These are phyloP conservation scores for Papilio dardanus DNA, from an alignment of 1,140 invertebrate genomes.

Conservation along the genomic window DNA sequence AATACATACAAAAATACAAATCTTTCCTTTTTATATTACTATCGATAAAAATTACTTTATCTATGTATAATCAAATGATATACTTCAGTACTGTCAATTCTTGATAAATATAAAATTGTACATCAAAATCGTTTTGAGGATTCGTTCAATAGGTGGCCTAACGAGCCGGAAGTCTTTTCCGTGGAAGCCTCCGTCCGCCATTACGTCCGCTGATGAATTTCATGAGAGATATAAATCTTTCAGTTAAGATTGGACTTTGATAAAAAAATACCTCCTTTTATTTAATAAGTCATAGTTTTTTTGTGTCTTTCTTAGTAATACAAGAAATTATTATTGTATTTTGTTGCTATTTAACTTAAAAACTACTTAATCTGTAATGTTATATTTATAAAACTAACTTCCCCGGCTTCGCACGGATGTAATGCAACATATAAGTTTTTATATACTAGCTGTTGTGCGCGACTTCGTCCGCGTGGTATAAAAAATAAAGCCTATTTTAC, in stretches of 20 bases:
- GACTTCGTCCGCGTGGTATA: too few species aligned
- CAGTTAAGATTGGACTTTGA: not conserved
- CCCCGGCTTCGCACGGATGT: too few species aligned
- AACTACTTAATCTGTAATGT: too few species aligned
- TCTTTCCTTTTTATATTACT: too few species aligned
- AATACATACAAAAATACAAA: too few species aligned
- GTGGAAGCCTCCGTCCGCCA: not conserved
- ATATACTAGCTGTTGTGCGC: too few species aligned
- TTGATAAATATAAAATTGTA: not conserved
- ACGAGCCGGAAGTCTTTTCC: conserved; percentile 28
- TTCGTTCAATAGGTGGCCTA: conserved; percentile 20
- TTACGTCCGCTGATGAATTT: conserved; percentile 14
- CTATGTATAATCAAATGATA: not conserved
- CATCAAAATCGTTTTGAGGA: conserved; percentile 4
- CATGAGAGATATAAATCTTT: not conserved
- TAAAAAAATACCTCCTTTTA: not conserved
- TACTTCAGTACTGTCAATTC: not conserved
- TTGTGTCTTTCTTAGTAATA: too few species aligned
- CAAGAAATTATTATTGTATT: too few species aligned
- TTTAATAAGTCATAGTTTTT: not conserved
- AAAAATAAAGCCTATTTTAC: too few species aligned
- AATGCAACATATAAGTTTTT: too few species aligned
- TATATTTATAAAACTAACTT: too few species aligned
- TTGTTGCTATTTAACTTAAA: too few species aligned
- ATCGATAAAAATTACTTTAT: not conserved